phyloP scores from a whole-genome alignment of 1,140 invertebrate genomes.

The Drosophila baimaii region DNA sequence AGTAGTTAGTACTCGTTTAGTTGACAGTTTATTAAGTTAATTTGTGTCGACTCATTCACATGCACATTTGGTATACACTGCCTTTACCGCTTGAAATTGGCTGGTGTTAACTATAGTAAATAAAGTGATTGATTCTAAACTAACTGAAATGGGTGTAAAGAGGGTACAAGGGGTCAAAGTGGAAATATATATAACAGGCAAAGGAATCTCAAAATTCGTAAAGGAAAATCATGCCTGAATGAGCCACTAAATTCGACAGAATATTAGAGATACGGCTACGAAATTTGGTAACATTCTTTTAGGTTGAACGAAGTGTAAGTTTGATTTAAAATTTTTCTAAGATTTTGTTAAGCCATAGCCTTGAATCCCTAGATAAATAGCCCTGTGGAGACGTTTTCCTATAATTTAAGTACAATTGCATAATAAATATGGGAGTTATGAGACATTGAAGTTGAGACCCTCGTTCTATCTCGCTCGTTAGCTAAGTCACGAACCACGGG shows the following conservation, averaged over 20 bases:
- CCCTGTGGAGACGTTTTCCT: not conserved
- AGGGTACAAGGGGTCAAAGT: too few relatives aligned
- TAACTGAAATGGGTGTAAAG: not conserved
- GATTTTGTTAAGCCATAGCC: not conserved
- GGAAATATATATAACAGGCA: too few relatives aligned
- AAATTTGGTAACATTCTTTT: too few relatives aligned
- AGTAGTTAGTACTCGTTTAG: constrained; percentile 48
- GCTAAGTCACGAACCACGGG: too few relatives aligned
- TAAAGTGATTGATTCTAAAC: not conserved
- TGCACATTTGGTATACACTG: constrained; percentile 15
- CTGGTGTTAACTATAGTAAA: not conserved
- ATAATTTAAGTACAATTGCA: not conserved
- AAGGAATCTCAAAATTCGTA: not conserved
- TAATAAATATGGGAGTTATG: not conserved
- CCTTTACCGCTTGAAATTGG: not conserved
- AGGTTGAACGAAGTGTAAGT: not conserved
- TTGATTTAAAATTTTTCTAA: not conserved
- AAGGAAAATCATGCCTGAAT: not conserved
- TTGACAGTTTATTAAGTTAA: constrained; percentile 24
- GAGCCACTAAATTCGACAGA: not conserved
- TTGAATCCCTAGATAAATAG: too few relatives aligned
- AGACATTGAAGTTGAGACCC: not conserved
- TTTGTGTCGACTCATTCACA: constrained; percentile 25
- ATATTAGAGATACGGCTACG: too few relatives aligned
- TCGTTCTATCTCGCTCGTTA: not conserved